Evolutionary conservation across 2,113 vertebrate genomes (phyloP).

Genomic region (Oceanodroma tethys): DNA sequence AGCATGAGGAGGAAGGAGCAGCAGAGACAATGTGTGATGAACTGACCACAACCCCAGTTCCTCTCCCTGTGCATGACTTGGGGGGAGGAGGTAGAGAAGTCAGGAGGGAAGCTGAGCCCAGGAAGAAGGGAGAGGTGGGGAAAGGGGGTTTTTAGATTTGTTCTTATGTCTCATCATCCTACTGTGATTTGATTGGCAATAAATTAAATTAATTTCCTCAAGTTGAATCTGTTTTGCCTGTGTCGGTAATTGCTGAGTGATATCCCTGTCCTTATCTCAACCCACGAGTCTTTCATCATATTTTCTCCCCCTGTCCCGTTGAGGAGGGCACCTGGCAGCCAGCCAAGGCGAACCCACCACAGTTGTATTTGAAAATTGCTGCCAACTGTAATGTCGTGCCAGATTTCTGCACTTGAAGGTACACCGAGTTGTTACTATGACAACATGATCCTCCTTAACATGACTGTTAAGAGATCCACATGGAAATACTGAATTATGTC

Average conservation of each 20-base stretch:
- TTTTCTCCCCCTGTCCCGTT: neutral
- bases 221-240: neutral
- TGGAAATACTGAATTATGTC: neutral
- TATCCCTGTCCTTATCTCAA: neutral
- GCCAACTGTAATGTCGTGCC: neutral
- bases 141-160: neutral
- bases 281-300: rapidly evolving
- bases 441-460: neutral
- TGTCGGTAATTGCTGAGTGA: rapidly evolving
- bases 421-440: neutral
- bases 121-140: neutral
- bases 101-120: neutral
- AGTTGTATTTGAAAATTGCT: neutral
- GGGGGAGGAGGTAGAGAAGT: neutral
- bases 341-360: neutral
- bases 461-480: neutral
- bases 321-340: rapidly evolving
- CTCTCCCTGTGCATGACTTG: rapidly evolving
- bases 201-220: neutral
- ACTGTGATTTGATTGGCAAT: neutral
- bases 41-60: neutral
- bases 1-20: neutral
- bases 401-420: neutral
- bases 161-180: neutral
- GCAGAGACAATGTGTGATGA: neutral